These are phyloP conservation scores for Takifugu rubripes DNA, from an alignment of 2,797 vertebrate species.

Conservation along the genomic window DNA sequence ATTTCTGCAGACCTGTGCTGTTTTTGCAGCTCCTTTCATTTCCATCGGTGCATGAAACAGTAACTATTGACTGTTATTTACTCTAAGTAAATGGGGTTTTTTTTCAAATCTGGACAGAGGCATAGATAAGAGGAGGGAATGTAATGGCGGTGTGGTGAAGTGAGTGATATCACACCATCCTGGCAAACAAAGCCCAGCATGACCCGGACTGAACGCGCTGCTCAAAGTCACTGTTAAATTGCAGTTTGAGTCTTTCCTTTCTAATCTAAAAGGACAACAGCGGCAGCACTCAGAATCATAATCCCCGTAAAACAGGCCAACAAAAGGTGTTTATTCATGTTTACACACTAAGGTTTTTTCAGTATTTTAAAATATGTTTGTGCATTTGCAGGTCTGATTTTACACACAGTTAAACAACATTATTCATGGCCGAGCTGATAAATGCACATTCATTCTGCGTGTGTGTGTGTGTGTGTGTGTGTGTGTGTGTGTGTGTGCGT, in stretches of 20 bases:
- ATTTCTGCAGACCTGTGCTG: constrained; percentile 6
- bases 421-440: constrained; percentile 8
- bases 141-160: too few relatives aligned
- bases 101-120: constrained; percentile 4
- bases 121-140: constrained; percentile 11
- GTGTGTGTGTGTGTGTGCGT: constrained; percentile 13
- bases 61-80: too few relatives aligned
- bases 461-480: not conserved
- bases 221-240: constrained; percentile 28
- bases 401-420: not conserved
- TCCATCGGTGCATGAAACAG: too few relatives aligned
- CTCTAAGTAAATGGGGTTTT: too few relatives aligned
- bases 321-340: too few relatives aligned
- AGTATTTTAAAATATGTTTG: too few relatives aligned
- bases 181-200: constrained; percentile 30
- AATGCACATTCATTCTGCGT: too few relatives aligned
- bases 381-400: too few relatives aligned
- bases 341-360: not conserved
- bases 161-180: constrained; percentile 16
- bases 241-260: constrained; percentile 1
- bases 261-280: too few relatives aligned
- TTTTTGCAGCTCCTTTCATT: too few relatives aligned
- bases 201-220: constrained; percentile 26
- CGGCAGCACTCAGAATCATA: too few relatives aligned
- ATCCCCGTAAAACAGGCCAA: too few relatives aligned